These are phyloP conservation scores for Neostethus bicornis DNA, from an alignment of 2,797 vertebrate genomes.

Conservation along the genomic window DNA sequence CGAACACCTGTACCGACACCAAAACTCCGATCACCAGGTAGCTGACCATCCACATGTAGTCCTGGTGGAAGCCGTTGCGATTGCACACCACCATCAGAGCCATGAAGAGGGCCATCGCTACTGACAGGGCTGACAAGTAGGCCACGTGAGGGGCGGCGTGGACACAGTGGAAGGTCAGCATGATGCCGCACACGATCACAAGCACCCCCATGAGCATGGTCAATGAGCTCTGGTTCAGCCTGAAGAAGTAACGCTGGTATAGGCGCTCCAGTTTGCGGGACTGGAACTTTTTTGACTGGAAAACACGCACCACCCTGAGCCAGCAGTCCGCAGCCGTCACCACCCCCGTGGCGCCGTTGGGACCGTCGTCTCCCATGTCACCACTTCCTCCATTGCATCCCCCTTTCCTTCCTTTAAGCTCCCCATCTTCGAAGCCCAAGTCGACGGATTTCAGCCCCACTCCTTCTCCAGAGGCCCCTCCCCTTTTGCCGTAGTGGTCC, in stretches of 20 bases:
- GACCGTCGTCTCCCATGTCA: slow-evolving; percentile 66
- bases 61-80: slow-evolving; percentile 94
- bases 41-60: slow-evolving; percentile 98
- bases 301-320: slow-evolving; percentile 86
- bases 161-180: slow-evolving; percentile 92
- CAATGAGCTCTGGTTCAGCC: slow-evolving; percentile 97
- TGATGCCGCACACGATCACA: slow-evolving; percentile 89
- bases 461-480: slow-evolving; percentile 75
- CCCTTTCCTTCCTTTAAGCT: slow-evolving; percentile 76
- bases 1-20: slow-evolving; percentile 86
- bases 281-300: slow-evolving; percentile 95
- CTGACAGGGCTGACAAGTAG: slow-evolving; percentile 82
- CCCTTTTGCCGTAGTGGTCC: slow-evolving; percentile 90
- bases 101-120: slow-evolving; percentile 89
- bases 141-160: slow-evolving; percentile 80
- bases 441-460: slow-evolving; percentile 89
- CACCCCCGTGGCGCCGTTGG: slow-evolving; percentile 64
- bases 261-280: slow-evolving; percentile 94
- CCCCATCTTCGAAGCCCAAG: slow-evolving; percentile 87
- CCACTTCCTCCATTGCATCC: slow-evolving; percentile 69
- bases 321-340: slow-evolving; percentile 83
- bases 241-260: slow-evolving; percentile 97
- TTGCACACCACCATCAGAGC: slow-evolving; percentile 94
- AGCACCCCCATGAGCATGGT: slow-evolving; percentile 96
- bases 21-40: slow-evolving; percentile 91